Conservation (phyloP, 2,888 invertebrate species). For the Smittia sp. region DNA sequence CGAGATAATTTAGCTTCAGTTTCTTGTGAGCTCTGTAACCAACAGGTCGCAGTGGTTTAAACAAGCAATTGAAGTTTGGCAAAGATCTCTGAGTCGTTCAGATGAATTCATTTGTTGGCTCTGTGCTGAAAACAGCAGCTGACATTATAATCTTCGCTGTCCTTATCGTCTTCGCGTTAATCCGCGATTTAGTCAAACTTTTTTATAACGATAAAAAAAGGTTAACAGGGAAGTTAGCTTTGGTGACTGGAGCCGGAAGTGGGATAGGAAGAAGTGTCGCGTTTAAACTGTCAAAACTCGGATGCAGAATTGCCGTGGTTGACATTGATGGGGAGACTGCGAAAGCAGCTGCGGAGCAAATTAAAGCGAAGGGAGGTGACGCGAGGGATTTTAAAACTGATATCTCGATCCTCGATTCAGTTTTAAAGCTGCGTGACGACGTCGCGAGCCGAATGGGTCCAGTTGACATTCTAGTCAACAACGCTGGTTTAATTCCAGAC, state of each 20-base stretch:
- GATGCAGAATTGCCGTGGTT: constrained; percentile 39
- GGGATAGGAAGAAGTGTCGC: constrained; percentile 46
- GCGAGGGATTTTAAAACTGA: constrained; percentile 4
- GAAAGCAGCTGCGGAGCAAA: constrained; percentile 21
- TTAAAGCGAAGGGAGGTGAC: constrained; percentile 20
- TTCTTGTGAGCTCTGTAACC: too few species aligned
- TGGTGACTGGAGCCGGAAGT: constrained; percentile 47
- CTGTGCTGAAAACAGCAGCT: too few species aligned
- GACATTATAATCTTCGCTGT: too few species aligned
- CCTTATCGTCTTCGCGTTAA: too few species aligned
- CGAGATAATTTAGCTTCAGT: too few species aligned
- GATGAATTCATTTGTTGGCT: too few species aligned
- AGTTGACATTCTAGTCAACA: constrained; percentile 34
- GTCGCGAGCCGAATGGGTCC: neutral
- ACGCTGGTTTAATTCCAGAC: constrained; percentile 28
- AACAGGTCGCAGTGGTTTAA: too few species aligned
- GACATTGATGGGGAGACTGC: constrained; percentile 39
- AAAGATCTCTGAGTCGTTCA: too few species aligned
- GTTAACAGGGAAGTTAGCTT: too few species aligned
- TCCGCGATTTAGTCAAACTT: too few species aligned
- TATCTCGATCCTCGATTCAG: neutral
- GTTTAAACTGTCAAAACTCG: constrained; percentile 44
- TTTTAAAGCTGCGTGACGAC: neutral
- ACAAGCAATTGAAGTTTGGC: too few species aligned
- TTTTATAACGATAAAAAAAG: too few species aligned